phyloP scores from a whole-genome alignment of 2,797 vertebrate species.

The Stomatorhinus walkeri region DNA sequence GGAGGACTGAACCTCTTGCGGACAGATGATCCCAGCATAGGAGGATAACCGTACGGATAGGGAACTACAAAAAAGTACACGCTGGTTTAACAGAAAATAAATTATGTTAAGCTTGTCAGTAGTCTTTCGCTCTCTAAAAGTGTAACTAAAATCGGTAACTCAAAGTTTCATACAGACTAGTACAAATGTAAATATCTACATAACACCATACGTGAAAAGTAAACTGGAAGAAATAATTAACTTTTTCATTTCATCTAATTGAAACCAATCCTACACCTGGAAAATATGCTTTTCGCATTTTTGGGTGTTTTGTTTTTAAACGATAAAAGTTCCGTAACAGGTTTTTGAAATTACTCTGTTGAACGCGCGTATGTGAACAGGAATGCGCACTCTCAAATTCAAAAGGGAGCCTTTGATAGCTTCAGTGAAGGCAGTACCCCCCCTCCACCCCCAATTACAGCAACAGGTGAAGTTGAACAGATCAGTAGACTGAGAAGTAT shows the following conservation, averaged over 20 bases:
- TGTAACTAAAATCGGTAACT: neutral
- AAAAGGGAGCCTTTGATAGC: slow-evolving; percentile 45
- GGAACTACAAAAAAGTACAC: neutral
- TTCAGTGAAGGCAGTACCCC: slow-evolving; percentile 23
- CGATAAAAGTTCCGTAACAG: slow-evolving; percentile 30
- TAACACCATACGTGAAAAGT: neutral
- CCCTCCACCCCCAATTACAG: neutral
- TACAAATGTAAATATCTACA: neutral
- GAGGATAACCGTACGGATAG: neutral
- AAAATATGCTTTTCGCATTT: neutral
- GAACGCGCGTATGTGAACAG: slow-evolving; percentile 32
- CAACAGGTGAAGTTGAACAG: slow-evolving; percentile 8
- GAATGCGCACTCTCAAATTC: slow-evolving; percentile 46
- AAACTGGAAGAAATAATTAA: neutral
- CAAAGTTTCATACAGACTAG: neutral
- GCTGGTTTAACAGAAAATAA: neutral
- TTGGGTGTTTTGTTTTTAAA: neutral
- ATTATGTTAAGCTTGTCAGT: neutral
- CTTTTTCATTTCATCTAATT: neutral
- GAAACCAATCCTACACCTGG: neutral
- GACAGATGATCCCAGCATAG: neutral
- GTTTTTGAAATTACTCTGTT: slow-evolving; percentile 40
- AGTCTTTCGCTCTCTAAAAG: neutral
- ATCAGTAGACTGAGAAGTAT: neutral
- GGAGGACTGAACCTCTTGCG: slow-evolving; percentile 23